These are phyloP conservation scores for Nezara viridula DNA, from an alignment of 2,888 invertebrate genomes.

Conservation along the genomic window DNA sequence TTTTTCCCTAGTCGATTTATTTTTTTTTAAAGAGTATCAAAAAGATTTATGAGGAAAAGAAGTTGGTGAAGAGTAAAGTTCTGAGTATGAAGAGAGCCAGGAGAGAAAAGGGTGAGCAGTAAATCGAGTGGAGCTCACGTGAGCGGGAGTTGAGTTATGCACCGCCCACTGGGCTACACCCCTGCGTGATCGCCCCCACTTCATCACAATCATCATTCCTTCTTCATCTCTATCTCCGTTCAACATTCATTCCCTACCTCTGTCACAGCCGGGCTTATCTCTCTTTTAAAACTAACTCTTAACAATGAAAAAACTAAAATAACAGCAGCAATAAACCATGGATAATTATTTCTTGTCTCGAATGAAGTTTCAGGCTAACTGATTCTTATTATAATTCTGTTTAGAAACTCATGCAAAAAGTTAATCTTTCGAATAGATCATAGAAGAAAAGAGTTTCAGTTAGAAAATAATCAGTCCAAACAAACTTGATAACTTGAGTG, in stretches of 20 bases:
- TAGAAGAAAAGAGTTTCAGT: too few relatives aligned
- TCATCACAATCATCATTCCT: conserved; percentile 43
- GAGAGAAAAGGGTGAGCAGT: neutral
- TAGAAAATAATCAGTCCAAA: too few relatives aligned
- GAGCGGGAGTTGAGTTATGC: conserved; percentile 41
- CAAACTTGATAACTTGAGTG: too few relatives aligned
- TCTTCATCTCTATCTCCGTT: conserved; percentile 17
- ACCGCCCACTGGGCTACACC: neutral
- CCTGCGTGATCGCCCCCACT: neutral
- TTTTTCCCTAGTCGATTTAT: neutral
- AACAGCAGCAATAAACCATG: neutral
- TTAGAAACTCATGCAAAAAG: neutral
- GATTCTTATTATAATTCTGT: neutral
- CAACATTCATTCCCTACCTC: neutral
- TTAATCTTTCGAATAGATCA: neutral
- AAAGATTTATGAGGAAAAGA: neutral
- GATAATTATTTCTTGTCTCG: neutral
- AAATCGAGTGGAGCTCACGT: conserved; percentile 32
- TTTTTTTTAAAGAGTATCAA: neutral
- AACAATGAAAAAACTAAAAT: neutral
- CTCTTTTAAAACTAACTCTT: neutral
- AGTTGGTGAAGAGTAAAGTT: conserved; percentile 26
- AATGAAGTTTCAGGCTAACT: neutral
- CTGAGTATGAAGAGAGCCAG: neutral
- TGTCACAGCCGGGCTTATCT: neutral